phyloP scores from a whole-genome alignment of 2,113 vertebrate species.

The Toxotes chatareus region DNA sequence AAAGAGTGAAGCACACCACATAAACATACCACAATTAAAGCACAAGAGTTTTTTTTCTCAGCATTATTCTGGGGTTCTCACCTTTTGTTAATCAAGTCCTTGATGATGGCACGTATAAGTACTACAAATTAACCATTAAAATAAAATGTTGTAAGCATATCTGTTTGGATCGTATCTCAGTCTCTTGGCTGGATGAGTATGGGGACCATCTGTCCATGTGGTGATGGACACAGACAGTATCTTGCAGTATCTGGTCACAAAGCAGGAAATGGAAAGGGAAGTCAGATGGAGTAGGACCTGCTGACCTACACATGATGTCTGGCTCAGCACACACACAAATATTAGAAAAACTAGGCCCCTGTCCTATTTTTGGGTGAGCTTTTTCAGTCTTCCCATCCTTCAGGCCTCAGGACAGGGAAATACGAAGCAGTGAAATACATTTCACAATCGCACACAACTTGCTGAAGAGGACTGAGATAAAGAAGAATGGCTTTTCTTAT shows the following conservation, averaged over 20 bases:
- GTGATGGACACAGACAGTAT: slow-evolving; percentile 1
- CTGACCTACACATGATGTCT: slow-evolving; percentile 63
- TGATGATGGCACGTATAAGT: neutral
- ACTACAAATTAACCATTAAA: neutral
- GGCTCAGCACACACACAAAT: slow-evolving; percentile 9
- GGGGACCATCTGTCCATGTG: neutral
- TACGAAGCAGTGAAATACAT: slow-evolving; percentile 14
- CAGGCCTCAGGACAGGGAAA: slow-evolving; percentile 15
- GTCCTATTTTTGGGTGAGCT: slow-evolving; percentile 51
- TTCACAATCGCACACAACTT: slow-evolving; percentile 10
- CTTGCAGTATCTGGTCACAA: slow-evolving; percentile 21
- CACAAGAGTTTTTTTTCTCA: too few relatives aligned
- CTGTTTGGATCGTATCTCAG: neutral
- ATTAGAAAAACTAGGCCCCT: slow-evolving; percentile 31
- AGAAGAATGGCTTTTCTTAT: slow-evolving; percentile 39
- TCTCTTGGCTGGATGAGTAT: neutral
- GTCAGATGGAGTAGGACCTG: slow-evolving; percentile 65
- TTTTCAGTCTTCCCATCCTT: slow-evolving; percentile 45
- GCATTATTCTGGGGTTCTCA: neutral
- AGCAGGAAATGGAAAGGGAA: slow-evolving; percentile 54
- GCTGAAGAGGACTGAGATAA: neutral
- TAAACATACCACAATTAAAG: neutral
- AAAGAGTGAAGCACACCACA: neutral
- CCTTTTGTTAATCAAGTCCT: neutral
- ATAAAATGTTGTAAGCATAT: neutral